phyloP scores from a whole-genome alignment of 2,113 vertebrate species.

The Drymodes brunneopygia region DNA sequence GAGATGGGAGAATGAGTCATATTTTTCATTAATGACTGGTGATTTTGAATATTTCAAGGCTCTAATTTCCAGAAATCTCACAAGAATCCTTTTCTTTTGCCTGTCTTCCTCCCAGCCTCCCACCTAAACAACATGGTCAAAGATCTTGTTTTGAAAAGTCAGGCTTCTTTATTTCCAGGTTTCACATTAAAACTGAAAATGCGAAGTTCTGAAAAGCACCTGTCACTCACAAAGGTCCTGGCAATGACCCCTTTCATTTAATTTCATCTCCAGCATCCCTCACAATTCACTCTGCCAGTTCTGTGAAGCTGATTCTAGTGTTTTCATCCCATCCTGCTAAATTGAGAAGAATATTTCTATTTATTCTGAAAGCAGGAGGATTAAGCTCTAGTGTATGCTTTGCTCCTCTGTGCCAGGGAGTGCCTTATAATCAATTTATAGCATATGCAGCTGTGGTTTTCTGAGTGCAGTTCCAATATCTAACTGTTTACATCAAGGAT shows the following conservation, averaged over 20 bases:
- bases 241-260: not conserved
- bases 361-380: constrained; percentile 10
- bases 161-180: not conserved
- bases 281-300: not conserved
- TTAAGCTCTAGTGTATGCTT: not conserved
- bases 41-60: not conserved
- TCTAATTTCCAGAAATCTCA: not conserved
- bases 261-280: not conserved
- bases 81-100: not conserved
- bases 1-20: not conserved
- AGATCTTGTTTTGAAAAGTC: not conserved
- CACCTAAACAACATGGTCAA: not conserved
- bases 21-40: not conserved
- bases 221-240: not conserved
- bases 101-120: not conserved
- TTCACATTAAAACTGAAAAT: not conserved
- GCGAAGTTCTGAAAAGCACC: not conserved
- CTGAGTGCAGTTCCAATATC: not conserved
- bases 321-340: not conserved
- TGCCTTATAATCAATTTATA: not conserved
- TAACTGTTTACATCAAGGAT: not conserved
- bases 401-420: not conserved
- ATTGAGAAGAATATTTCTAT: constrained; percentile 16
- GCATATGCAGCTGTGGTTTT: not conserved
- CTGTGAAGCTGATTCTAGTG: not conserved